Percentiles rank a stretch among this genome's conserved stretches.
Conservation (phyloP, 2,888 invertebrate species). For the Cerceris ruficornis region DNA sequence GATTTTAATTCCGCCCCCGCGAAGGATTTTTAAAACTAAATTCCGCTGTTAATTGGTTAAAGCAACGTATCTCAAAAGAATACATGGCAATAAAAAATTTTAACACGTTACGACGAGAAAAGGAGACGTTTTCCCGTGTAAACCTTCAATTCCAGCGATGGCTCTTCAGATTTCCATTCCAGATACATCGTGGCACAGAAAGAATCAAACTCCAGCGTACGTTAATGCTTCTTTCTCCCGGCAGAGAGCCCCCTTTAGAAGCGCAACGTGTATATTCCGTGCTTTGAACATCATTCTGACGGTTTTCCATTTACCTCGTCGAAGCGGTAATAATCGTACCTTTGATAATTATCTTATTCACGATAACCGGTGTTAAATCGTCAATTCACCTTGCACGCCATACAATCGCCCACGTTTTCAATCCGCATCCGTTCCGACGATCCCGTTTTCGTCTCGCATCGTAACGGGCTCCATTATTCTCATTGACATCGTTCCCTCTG, state of each 20-base stretch:
- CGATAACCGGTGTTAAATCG: conserved; percentile 39
- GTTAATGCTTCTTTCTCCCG: conserved; percentile 2
- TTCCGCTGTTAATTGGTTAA: no score
- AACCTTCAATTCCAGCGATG: neutral
- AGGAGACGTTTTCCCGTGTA: no score
- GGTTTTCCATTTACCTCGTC: conserved; percentile 7
- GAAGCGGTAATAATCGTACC: conserved; percentile 12
- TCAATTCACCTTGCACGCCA: conserved; percentile 33
- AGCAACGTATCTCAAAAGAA: no score
- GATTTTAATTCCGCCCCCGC: no score
- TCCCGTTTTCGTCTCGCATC: conserved; percentile 28
- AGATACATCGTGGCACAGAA: neutral
- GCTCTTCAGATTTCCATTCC: neutral
- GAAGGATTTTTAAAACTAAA: no score
- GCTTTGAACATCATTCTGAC: conserved; percentile 5
- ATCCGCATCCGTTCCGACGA: conserved; percentile 29
- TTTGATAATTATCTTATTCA: conserved; percentile 28
- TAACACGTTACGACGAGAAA: no score
- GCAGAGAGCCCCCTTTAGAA: neutral
- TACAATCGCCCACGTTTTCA: conserved; percentile 25
- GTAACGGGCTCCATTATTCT: conserved; percentile 20
- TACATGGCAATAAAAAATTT: no score
- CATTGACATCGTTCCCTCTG: conserved; percentile 45
- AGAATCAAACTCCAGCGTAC: conserved; percentile 3
- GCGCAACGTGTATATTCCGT: neutral